Evolutionary conservation across 2,113 vertebrate genomes (phyloP), one percentile per base, ranked within the genome.

Genomic region (Cranoglanis bouderius): DNA sequence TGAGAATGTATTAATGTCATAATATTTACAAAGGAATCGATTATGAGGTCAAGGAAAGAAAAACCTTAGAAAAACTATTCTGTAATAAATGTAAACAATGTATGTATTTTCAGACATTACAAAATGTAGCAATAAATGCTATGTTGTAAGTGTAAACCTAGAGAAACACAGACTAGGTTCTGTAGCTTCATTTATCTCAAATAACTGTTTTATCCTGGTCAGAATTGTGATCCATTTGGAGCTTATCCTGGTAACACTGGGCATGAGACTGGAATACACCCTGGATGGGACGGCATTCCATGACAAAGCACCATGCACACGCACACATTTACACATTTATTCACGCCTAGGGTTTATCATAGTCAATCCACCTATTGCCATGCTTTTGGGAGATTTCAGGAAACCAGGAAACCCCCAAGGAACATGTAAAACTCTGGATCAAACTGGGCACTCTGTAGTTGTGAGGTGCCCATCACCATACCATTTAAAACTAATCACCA

Each of bases 1-100:
- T 89, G 72, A 87, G 74, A 88, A 80, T 81, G 74, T 55, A 87
- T 85, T 87, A 81, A 85, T 90, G 74, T 89, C 74, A 90, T 59
- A 86, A 89, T 87, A 32, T 72, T 81, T 81, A 35, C 78, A 88
- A 84, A 87, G 74, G 51, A 85, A 85, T 74, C 43, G 80, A 67
- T 72, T 46, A 87, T 19, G 24, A 26, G 67, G 63, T 82, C 24
- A 67, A 24, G 51, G 12, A 87, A 80, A 29, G 75, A 49, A 82
- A 19, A 38, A 12, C 16, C 16, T 57, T 82, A 35, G 24, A 49
- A 49, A 49, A 53, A 53, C n/a, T 67, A n/a, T 86, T 18, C 12
- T 81, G 74, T 35, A 86, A 61, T 18, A 49, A 26, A 55, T 3
- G 59, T 24, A 29, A 55, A 70, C 51, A 49, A 70, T 0, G 4